Conservation (phyloP, 2,113 vertebrate genomes). For the Thymallus thymallus region DNA sequence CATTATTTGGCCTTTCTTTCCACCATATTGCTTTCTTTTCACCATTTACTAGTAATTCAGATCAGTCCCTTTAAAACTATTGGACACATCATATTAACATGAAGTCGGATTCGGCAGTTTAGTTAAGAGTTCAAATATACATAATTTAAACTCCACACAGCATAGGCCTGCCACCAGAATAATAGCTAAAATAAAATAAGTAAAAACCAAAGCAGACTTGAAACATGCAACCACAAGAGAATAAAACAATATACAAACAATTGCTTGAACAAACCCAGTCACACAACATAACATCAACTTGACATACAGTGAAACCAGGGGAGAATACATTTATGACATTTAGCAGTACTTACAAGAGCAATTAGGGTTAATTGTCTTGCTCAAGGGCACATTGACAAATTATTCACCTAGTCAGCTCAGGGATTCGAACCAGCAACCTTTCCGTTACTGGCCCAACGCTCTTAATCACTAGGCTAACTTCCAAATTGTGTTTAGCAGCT, state of each 20-base stretch:
- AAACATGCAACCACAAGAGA: constrained; percentile 7
- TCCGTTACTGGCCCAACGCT: no score
- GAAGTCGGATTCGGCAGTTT: neutral
- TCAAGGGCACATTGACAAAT: no score
- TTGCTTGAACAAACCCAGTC: neutral
- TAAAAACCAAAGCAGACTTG: neutral
- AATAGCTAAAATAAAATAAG: neutral
- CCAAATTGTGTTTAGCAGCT: neutral
- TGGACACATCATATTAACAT: neutral
- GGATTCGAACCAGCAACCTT: no score
- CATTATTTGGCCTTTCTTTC: no score
- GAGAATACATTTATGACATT: no score
- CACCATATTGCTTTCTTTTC: no score
- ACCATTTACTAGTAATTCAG: neutral
- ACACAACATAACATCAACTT: neutral
- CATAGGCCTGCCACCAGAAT: neutral
- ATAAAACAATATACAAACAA: neutral
- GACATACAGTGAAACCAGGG: neutral
- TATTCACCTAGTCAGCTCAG: no score
- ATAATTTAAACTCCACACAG: neutral
- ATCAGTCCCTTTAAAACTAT: neutral
- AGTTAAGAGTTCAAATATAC: neutral
- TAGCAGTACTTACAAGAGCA: no score
- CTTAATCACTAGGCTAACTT: no score
- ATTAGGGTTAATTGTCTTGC: no score